Percentiles rank a stretch among this genome's conserved stretches.
Evolutionary conservation across 2,888 invertebrate species (phyloP).

Genomic region (Aphidoletes aphidimyza): DNA sequence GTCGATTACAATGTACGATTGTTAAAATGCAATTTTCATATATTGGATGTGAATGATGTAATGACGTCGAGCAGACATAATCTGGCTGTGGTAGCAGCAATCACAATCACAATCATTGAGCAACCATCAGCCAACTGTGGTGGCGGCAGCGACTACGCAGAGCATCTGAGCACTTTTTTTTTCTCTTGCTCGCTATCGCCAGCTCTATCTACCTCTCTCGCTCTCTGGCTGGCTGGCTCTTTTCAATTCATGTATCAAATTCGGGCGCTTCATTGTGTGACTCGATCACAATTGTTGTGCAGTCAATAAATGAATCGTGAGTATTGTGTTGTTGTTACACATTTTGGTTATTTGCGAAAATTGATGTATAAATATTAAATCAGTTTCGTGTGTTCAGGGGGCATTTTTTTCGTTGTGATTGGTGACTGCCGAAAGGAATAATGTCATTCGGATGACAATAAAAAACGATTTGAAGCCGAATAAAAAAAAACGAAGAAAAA

Average conservation of each 20-base stretch:
- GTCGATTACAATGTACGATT: slow-evolving; percentile 34
- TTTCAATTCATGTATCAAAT: not conserved
- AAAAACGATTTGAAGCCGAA: slow-evolving; percentile 8
- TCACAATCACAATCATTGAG: slow-evolving; percentile 27
- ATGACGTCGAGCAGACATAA: slow-evolving; percentile 38
- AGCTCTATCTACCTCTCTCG: not conserved
- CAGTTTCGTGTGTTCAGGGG: slow-evolving; percentile 13
- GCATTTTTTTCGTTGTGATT: not conserved
- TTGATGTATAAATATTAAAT: slow-evolving; percentile 47
- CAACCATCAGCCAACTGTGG: slow-evolving; percentile 2
- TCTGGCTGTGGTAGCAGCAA: not conserved
- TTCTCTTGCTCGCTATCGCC: not conserved
- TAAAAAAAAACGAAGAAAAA: too few species aligned
- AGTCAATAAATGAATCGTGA: slow-evolving; percentile 13
- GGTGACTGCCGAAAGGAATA: not conserved
- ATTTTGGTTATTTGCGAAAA: slow-evolving; percentile 46
- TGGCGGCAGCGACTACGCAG: not conserved
- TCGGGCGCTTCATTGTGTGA: not conserved
- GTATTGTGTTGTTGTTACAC: slow-evolving; percentile 20
- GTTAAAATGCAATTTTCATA: slow-evolving; percentile 14
- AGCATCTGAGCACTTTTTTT: slow-evolving; percentile 9
- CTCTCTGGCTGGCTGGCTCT: too few species aligned
- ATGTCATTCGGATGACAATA: slow-evolving; percentile 5
- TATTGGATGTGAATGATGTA: slow-evolving; percentile 1
- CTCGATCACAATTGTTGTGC: slow-evolving; percentile 8